These are phyloP conservation scores for Caiman crocodilus DNA, from an alignment of 2,797 vertebrate genomes.

Conservation along the genomic window DNA sequence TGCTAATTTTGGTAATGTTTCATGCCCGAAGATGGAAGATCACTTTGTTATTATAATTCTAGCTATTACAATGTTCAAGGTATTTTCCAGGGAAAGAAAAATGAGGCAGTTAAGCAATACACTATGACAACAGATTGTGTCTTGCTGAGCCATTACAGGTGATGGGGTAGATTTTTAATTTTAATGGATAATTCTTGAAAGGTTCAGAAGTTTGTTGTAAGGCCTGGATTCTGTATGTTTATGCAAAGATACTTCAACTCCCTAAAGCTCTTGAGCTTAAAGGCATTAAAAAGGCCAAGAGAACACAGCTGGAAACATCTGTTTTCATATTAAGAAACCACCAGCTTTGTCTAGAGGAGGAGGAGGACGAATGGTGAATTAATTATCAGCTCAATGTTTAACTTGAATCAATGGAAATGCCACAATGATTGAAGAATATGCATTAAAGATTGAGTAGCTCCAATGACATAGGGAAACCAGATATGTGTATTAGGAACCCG, in stretches of 20 bases:
- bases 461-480: background rate
- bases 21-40: background rate
- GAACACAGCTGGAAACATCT: background rate
- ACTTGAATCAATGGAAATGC: conserved; percentile 4
- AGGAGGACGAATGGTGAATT: background rate
- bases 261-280: background rate
- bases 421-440: background rate
- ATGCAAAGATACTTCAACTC: background rate
- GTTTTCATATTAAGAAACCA: background rate
- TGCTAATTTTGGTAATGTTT: background rate
- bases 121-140: background rate
- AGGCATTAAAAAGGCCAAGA: background rate
- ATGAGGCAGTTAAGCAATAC: background rate
- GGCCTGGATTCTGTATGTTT: background rate
- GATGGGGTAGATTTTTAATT: background rate
- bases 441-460: background rate
- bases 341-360: background rate
- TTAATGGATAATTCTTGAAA: background rate
- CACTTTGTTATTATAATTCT: background rate
- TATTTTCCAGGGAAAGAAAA: background rate
- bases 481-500: background rate
- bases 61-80: background rate
- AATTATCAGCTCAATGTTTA: background rate
- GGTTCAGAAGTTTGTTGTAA: background rate
- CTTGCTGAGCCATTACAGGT: background rate